Base-by-base conservation (phyloP, 2,113 vertebrate genomes). In the Cephalopholis sonnerati region DNA sequence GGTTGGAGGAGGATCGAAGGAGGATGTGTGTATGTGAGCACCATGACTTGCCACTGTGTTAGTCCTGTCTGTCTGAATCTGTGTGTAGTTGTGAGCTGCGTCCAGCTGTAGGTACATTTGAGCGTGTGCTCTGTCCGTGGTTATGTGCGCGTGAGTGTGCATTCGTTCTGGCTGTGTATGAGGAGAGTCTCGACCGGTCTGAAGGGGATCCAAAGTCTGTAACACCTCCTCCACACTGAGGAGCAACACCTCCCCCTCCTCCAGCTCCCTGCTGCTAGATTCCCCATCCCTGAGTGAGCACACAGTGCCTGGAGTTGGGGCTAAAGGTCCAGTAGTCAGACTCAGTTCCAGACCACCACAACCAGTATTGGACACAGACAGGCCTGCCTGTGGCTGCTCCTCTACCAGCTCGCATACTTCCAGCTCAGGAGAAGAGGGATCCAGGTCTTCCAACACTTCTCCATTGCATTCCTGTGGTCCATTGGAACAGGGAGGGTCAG, bases 141-240 rank as follows among this genome's bases (percentile, higher is more conserved):
- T 44, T 27, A 82, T 81, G 61, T 91, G 86, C 36, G 85, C 20
- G 64, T 87, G 89, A 53, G 75, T 55, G 85, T 90, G 92, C 1
- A 83, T 92, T 79, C 90, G 88, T 27, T 92, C 90, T 18, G 89
- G 62, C 41, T 89, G 90, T 11, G 59, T 54, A 27, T 92, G 89
- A 61, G 90, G 63, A 71, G 87, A 84, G 80, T 93, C 91, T 73
- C 84, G 77, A 41, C 75, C 54, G 1, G 92, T 89, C 78, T 93
- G 93, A 58, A 94, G 87, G 18, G 93, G 94, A 85, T 94, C 93
- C 77, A 94, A 83, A 55, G 93, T 98, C 84, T 97, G 97, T 80
- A 98, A 95, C 48, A 98, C 97, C 90, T 98, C 97, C 95, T 99
- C 98, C 1, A 97, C 96, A 5, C 97, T 99, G 59, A 98, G 96